These are phyloP conservation scores for Diarsia rubi DNA, from an alignment of 2,888 invertebrate species.

Conservation along the genomic window DNA sequence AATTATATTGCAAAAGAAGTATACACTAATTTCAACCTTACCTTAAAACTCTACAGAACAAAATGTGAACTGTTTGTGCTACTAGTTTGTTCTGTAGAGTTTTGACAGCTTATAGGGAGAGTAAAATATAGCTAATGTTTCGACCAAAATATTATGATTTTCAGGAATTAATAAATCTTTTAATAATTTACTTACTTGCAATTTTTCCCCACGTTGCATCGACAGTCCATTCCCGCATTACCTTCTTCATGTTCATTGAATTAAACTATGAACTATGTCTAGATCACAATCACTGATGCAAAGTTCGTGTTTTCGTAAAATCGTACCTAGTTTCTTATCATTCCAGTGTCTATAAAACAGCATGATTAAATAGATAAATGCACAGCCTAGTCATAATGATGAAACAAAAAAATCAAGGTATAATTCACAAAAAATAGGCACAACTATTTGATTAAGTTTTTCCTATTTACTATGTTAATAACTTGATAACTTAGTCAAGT, in stretches of 20 bases:
- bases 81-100: neutral
- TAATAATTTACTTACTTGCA: conserved; percentile 65
- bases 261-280: neutral
- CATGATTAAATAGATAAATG: neutral
- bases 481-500: too few species aligned
- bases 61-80: too few species aligned
- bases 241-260: conserved; percentile 45
- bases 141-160: neutral
- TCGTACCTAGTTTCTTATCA: conserved; percentile 7
- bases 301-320: neutral
- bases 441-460: neutral
- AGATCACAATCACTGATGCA: neutral
- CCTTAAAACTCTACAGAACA: too few species aligned
- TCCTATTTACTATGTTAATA: neutral
- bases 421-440: neutral
- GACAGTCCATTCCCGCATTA: conserved; percentile 79
- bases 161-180: neutral
- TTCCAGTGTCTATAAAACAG: neutral
- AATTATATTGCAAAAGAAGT: neutral
- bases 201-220: conserved; percentile 89
- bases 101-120: conserved; percentile 22
- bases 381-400: neutral
- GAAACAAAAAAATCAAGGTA: neutral
- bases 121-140: neutral
- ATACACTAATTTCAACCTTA: conserved; percentile 5